Evolutionary conservation across 2,113 vertebrate species (phyloP).

Genomic region (Vanacampus margaritifer): DNA sequence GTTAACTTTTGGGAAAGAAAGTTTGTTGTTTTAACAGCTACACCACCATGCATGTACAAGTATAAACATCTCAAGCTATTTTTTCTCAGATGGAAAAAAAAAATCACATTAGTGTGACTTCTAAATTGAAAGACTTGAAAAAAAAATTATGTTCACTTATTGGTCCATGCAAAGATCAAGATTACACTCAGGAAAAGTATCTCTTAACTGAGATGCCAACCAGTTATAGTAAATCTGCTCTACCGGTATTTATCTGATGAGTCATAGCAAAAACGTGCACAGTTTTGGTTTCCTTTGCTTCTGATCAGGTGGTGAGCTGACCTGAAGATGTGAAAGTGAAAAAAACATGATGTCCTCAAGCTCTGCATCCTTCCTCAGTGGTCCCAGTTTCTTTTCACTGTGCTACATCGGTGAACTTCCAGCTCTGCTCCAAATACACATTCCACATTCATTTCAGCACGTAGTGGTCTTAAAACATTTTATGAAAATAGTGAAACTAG

Average conservation of each 20-base stretch:
- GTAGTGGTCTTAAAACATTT: background rate
- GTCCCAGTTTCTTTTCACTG: slow-evolving; percentile 12
- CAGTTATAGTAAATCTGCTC: background rate
- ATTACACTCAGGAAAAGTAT: slow-evolving; percentile 2
- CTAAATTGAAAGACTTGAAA: background rate
- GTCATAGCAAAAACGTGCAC: background rate
- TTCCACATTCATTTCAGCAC: background rate
- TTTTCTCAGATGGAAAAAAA: background rate
- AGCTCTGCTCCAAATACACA: slow-evolving; percentile 19
- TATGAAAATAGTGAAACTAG: background rate
- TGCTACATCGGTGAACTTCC: background rate
- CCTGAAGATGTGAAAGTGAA: background rate
- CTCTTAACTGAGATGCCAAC: background rate
- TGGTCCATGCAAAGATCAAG: background rate
- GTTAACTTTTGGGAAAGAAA: background rate
- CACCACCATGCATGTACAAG: background rate
- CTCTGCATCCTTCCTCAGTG: slow-evolving; percentile 2
- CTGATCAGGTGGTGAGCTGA: slow-evolving; percentile 2
- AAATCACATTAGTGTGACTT: background rate
- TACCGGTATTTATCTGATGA: background rate
- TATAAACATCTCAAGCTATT: background rate
- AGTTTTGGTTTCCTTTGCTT: background rate
- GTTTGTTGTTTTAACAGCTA: background rate
- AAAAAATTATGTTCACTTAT: background rate
- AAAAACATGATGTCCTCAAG: slow-evolving; percentile 5